Base-by-base conservation (phyloP, 2,797 vertebrate genomes). In the Molothrus ater region DNA sequence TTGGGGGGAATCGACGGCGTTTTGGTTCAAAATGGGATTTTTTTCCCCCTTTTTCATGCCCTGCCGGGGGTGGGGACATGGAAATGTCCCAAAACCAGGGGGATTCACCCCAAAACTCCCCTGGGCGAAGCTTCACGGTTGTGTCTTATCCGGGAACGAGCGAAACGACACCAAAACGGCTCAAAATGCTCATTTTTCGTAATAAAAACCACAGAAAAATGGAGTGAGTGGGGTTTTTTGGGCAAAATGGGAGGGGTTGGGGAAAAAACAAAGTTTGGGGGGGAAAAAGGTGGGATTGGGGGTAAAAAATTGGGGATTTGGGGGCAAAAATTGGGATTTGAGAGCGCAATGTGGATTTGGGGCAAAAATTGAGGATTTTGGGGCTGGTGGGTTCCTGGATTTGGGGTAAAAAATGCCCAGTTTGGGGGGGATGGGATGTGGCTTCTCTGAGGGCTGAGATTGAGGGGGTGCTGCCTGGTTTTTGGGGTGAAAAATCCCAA, bases 391-490 rank as follows among this genome's bases (percentile, higher is more conserved):
- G 51, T 6, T 29, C 43, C 15, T 22, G 53, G 43, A 34, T 80
- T 81, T 50, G 48, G 26, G 48, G 26, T 28, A 6, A 17, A 42
- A 32, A 15, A 3, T 3, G 31, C 9, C 20, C 5, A 3, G 1
- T 47, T 60, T 45, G 48, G 0, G n/a, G 28, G 4, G 17, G 15
- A 3, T 54, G 4, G 34, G 28, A 0, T 20, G 32, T 2, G 17
- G 25, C 19, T 56, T 42, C 26, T 54, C 40, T 0, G 11, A 21
- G 21, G 48, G 80, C 48, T 38, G 48, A 5, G 31, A 2, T 0
- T 16, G 34, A 6, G 74, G 21, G 43, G 6, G 31, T 22, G 31
- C 25, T 56, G 14, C 32, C 32, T 12, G 51, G 10, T 2, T 57
- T 72, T 59, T 21, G 68, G 75, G 85, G 36, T 48, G 2, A 48